These are phyloP conservation scores for Phocoena sinus DNA, from an alignment of 2,113 vertebrate species.

Conservation along the genomic window DNA sequence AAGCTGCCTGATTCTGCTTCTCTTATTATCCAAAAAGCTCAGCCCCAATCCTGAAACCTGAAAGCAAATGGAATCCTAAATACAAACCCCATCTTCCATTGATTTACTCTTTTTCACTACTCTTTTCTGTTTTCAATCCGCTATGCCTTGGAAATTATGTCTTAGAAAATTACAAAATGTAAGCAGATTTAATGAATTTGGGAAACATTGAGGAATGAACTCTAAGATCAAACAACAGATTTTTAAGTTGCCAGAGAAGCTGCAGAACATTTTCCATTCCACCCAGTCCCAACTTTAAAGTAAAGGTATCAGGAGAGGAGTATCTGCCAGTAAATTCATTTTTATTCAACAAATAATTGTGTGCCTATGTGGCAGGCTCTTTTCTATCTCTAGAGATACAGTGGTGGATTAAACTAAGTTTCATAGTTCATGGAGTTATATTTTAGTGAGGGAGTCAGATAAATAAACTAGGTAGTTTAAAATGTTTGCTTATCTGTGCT, in stretches of 20 bases:
- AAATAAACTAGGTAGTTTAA: not conserved
- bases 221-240: not conserved
- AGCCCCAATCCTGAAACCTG: not conserved
- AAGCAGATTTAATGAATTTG: not conserved
- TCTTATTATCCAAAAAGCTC: not conserved
- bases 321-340: not conserved
- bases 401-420: not conserved
- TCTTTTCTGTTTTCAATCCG: not conserved
- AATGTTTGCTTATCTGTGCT: not conserved
- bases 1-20: not conserved
- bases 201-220: not conserved
- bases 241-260: not conserved
- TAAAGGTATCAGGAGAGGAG: not conserved
- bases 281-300: not conserved
- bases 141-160: not conserved
- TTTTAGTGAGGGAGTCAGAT: not conserved
- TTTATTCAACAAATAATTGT: not conserved
- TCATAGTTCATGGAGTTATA: not conserved
- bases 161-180: not conserved
- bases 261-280: not conserved
- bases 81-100: not conserved
- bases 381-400: not conserved
- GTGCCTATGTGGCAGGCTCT: not conserved
- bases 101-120: not conserved
- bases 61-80: not conserved